Evolutionary conservation across 2,113 vertebrate species (phyloP).

Genomic region (Limnothrissa miodon): DNA sequence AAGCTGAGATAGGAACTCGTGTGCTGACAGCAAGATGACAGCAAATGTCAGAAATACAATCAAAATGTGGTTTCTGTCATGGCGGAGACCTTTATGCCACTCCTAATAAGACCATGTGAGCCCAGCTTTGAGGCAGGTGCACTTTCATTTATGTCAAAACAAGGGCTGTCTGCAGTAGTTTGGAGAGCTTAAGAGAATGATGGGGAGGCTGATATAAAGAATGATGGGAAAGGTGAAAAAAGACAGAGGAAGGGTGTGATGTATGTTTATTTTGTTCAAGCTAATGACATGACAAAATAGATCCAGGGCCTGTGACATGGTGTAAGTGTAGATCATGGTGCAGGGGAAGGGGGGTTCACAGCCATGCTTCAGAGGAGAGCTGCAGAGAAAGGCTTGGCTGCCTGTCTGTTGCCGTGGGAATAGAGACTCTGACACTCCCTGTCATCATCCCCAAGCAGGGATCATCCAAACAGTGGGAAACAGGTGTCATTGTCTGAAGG

Average conservation of each 20-base stretch:
- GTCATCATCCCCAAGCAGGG: slow-evolving; percentile 5
- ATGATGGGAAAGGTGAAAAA: slow-evolving; percentile 33
- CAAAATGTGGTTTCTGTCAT: neutral
- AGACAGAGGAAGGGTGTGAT: slow-evolving; percentile 31
- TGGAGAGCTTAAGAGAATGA: neutral
- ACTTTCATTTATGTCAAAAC: neutral
- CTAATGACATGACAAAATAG: slow-evolving; percentile 21
- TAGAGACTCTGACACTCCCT: slow-evolving; percentile 28
- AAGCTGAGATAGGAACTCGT: neutral
- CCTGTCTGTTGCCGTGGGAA: slow-evolving; percentile 23
- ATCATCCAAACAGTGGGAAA: neutral
- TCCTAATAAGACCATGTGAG: neutral
- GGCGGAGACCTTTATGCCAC: neutral
- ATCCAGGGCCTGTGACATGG: neutral
- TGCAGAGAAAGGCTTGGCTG: slow-evolving; percentile 7
- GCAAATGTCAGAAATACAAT: slow-evolving; percentile 26
- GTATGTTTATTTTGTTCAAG: slow-evolving; percentile 24
- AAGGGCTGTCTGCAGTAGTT: neutral
- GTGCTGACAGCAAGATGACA: slow-evolving; percentile 24
- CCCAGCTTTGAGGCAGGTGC: neutral
- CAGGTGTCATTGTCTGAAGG: slow-evolving; percentile 10
- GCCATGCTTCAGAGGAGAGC: neutral
- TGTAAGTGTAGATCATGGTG: neutral
- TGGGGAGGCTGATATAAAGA: neutral
- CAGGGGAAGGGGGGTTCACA: neutral